Conservation (phyloP, 2,888 invertebrate genomes). For the Drosophila acutilabella region DNA sequence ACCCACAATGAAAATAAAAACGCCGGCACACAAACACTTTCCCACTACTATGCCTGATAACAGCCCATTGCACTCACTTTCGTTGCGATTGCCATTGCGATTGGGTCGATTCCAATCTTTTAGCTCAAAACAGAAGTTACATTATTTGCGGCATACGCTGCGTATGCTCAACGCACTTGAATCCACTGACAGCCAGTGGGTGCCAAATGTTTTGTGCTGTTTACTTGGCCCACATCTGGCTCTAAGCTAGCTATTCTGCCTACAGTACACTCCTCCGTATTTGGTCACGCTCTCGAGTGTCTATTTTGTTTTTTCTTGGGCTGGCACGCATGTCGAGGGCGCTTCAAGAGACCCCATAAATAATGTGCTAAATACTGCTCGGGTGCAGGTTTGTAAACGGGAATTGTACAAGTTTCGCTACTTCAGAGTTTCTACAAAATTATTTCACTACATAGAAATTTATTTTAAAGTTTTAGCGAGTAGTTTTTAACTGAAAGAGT, state of each 20-base stretch:
- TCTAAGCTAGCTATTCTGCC: slow-evolving; percentile 13
- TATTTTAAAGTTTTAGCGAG: too few relatives aligned
- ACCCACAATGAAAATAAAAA: slow-evolving; percentile 66
- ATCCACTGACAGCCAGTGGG: slow-evolving; percentile 22
- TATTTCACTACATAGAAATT: too few relatives aligned
- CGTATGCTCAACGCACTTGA: slow-evolving; percentile 62
- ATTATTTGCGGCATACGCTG: slow-evolving; percentile 46
- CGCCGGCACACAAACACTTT: slow-evolving; percentile 41
- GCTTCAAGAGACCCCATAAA: slow-evolving; percentile 50
- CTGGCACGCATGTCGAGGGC: slow-evolving; percentile 65
- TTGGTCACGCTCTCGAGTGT: slow-evolving; percentile 48
- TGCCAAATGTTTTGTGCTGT: slow-evolving; percentile 40
- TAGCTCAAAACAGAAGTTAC: slow-evolving; percentile 10
- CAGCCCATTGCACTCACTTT: slow-evolving; percentile 19
- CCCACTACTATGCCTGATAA: slow-evolving; percentile 17
- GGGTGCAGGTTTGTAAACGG: too few relatives aligned
- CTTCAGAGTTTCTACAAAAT: slow-evolving; percentile 3
- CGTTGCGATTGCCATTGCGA: neutral
- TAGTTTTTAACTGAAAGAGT: too few relatives aligned
- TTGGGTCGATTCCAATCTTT: neutral
- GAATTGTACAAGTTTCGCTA: slow-evolving; percentile 5
- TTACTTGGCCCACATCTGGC: slow-evolving; percentile 52
- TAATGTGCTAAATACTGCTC: slow-evolving; percentile 62
- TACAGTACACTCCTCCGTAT: slow-evolving; percentile 48
- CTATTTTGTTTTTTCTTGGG: slow-evolving; percentile 28